Base-by-base conservation (phyloP, 1,140 invertebrate genomes). In the Camponotus pennsylvanicus region DNA sequence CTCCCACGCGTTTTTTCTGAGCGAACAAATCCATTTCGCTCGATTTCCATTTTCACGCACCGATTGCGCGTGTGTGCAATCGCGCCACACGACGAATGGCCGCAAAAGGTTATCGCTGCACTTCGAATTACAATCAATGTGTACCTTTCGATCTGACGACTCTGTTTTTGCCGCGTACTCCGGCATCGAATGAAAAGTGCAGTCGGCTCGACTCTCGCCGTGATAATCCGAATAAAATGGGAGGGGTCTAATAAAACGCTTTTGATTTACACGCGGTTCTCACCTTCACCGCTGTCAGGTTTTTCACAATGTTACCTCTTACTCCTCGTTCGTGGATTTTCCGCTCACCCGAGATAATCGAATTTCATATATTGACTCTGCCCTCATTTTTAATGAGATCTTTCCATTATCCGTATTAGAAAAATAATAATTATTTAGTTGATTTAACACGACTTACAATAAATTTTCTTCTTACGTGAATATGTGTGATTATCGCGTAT, bases 1-100 rank as follows among this genome's bases (percentile, higher is more conserved):
- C 67, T 80, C 73, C 57, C 86, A 66, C 86, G 76, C 70, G 77
- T 59, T 86, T 85, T 87, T 86, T 92, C 80, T 89, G 70, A 85
- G 55, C 90, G 86, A 88, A 71, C 80, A 84, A 92, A 93, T 93
- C 90, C 92, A 93, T 93, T 93, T 93, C 92, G 89, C 91, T 92
- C 91, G 92, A 94, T 94, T 94, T 94, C 91, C 92, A 94, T 94
- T 94, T 91, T 94, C 90, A 93, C 90, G 93, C 92, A 92, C 89
- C 90, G 89, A 88, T 92, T 89, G 90, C 91, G 85, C 89, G 86
- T 78, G 87, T 89, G 80, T 87, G 77, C 89, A 71, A 82, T 76
- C 71, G 88, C 57, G 77, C 73, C 84, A 88, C 82, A 86, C 90
- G 91, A 92, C 90, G 91, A 89, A 92, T 90, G 85, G 91, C 86